Conservation (phyloP, 1,140 invertebrate species). For the Acromyrmex echinatior region DNA sequence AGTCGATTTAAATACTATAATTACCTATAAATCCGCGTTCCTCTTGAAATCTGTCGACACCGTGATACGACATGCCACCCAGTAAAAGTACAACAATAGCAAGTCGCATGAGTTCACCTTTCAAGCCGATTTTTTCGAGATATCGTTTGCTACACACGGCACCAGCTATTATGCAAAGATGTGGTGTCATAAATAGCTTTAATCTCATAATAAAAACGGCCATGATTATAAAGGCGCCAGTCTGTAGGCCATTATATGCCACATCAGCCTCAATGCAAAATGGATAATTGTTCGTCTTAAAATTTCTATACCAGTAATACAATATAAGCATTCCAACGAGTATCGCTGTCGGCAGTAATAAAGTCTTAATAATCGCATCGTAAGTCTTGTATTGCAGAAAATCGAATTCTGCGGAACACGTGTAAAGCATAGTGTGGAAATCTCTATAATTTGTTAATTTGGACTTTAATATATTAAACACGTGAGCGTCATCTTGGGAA, state of each 20-base stretch:
- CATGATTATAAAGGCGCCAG: conserved; percentile 91
- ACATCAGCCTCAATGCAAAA: conserved; percentile 88
- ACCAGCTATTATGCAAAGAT: conserved; percentile 91
- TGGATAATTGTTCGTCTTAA: conserved; percentile 74
- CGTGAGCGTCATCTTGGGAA: conserved; percentile 89
- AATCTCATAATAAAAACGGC: conserved; percentile 94
- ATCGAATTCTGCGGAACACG: conserved; percentile 94
- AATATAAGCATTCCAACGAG: conserved; percentile 84
- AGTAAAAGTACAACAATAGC: conserved; percentile 79
- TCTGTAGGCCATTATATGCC: conserved; percentile 91
- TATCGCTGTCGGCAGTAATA: conserved; percentile 88
- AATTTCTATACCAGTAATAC: conserved; percentile 84
- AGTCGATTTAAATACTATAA: conserved; percentile 15
- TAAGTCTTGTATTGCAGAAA: conserved; percentile 89
- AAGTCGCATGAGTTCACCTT: conserved; percentile 71
- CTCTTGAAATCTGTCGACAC: conserved; percentile 77
- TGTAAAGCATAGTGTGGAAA: conserved; percentile 95
- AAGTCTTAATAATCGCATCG: conserved; percentile 86
- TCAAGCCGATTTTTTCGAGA: conserved; percentile 82
- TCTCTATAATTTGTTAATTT: conserved; percentile 92
- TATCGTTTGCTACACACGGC: conserved; percentile 87
- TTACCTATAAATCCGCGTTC: conserved; percentile 82
- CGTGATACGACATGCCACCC: conserved; percentile 82
- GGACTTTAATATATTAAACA: conserved; percentile 92
- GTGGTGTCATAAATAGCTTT: conserved; percentile 94